These are phyloP conservation scores for Drosophila algonquin DNA, from an alignment of 2,888 invertebrate genomes.

Conservation along the genomic window DNA sequence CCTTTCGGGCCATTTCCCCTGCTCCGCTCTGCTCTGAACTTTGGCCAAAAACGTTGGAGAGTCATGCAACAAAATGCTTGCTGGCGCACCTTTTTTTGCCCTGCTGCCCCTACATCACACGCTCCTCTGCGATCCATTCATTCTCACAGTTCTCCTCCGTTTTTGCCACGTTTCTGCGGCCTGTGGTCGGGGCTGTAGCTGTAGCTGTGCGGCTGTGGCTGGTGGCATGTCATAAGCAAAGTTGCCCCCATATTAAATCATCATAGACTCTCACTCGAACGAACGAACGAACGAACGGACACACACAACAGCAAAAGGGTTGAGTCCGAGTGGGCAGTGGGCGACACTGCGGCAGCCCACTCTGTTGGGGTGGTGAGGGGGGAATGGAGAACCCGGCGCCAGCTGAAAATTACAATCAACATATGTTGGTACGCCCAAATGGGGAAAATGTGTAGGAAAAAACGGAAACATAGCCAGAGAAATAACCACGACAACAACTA, in stretches of 20 bases:
- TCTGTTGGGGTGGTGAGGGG: neutral
- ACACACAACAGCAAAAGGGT: slow-evolving; percentile 66
- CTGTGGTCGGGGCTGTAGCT: slow-evolving; percentile 32
- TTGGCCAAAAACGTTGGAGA: slow-evolving; percentile 68
- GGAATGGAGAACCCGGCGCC: slow-evolving; percentile 55
- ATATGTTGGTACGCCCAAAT: slow-evolving; percentile 70
- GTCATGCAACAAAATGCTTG: slow-evolving; percentile 65
- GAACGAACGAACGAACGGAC: neutral
- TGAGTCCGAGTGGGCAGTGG: slow-evolving; percentile 36
- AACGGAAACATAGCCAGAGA: slow-evolving; percentile 3
- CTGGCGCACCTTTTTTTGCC: slow-evolving; percentile 63
- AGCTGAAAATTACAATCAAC: slow-evolving; percentile 63
- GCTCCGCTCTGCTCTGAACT: slow-evolving; percentile 52
- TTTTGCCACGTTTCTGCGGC: slow-evolving; percentile 41
- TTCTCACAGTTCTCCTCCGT: slow-evolving; percentile 32
- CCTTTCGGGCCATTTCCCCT: slow-evolving; percentile 2
- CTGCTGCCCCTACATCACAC: neutral
- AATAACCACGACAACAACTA: slow-evolving; percentile 46
- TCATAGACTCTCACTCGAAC: slow-evolving; percentile 27
- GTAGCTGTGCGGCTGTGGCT: slow-evolving; percentile 34
- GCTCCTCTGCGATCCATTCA: slow-evolving; percentile 12
- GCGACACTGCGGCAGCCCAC: neutral
- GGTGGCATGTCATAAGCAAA: slow-evolving; percentile 63
- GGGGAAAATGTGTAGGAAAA: slow-evolving; percentile 1
- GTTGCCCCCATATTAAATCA: slow-evolving; percentile 62